phyloP scores from a whole-genome alignment of 2,888 invertebrate genomes.

The Sepioteuthis lessoniana region DNA sequence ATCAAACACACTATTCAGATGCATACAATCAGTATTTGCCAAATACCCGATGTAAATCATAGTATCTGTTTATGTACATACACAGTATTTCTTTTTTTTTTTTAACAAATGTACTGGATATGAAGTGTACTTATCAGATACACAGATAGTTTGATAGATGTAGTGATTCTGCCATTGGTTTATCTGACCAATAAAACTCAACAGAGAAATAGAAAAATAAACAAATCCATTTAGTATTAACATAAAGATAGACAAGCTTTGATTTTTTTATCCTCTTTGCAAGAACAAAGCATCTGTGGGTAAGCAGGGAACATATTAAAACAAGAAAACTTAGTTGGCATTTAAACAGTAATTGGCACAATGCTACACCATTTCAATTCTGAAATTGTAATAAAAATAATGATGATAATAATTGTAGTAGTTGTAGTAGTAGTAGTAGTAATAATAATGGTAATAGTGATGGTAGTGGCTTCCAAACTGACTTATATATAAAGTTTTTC shows the following conservation, averaged over 20 bases:
- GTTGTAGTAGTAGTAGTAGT: background rate
- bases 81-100: background rate
- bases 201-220: too few species aligned
- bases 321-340: too few species aligned
- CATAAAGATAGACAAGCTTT: too few species aligned
- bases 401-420: background rate
- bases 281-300: too few species aligned
- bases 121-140: background rate
- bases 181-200: too few species aligned
- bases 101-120: background rate
- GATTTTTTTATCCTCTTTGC: too few species aligned
- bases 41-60: background rate
- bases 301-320: too few species aligned
- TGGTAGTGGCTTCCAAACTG: slow-evolving; percentile 11
- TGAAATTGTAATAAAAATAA: background rate
- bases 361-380: background rate
- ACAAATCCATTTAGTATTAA: too few species aligned
- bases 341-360: background rate
- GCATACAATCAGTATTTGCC: background rate
- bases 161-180: too few species aligned
- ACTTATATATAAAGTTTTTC: background rate
- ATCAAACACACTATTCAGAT: background rate
- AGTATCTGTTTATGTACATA: background rate
- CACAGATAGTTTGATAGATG: background rate
- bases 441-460: background rate